Conservation (phyloP, 1,140 invertebrate genomes). For the Phthorimaea operculella region DNA sequence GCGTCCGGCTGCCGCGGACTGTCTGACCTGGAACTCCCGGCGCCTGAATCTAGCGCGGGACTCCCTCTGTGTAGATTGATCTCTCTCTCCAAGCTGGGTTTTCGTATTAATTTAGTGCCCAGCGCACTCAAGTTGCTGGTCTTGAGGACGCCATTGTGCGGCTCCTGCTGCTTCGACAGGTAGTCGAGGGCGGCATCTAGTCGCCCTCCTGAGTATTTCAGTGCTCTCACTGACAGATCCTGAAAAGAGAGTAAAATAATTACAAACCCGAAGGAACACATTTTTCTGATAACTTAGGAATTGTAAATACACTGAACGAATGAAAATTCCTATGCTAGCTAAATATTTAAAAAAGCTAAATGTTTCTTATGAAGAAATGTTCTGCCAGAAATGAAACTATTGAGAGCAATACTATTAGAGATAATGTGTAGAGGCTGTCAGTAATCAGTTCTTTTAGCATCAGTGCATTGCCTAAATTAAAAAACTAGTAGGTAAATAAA, state of each 20-base stretch:
- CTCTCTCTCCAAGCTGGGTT: slow-evolving; percentile 87
- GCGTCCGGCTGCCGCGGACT: slow-evolving; percentile 77
- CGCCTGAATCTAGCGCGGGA: slow-evolving; percentile 87
- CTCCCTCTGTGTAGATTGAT: slow-evolving; percentile 79
- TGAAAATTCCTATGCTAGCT: too few species aligned
- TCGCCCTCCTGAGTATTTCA: slow-evolving; percentile 76
- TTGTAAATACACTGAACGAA: too few species aligned
- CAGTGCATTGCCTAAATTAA: too few species aligned
- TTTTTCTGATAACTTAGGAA: too few species aligned
- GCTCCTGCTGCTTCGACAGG: slow-evolving; percentile 73
- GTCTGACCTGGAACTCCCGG: slow-evolving; percentile 88
- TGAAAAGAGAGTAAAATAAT: slow-evolving; percentile 34
- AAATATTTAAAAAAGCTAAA: too few species aligned
- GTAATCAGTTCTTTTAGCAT: too few species aligned
- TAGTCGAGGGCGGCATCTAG: slow-evolving; percentile 77
- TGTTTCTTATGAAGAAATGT: too few species aligned
- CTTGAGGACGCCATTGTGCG: slow-evolving; percentile 70
- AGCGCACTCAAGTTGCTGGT: slow-evolving; percentile 68
- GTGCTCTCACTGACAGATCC: slow-evolving; percentile 75
- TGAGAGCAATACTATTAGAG: too few species aligned
- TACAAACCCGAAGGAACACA: neutral
- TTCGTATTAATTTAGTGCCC: slow-evolving; percentile 82
- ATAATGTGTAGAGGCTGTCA: too few species aligned
- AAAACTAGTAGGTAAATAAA: too few species aligned
- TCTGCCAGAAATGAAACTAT: too few species aligned